Evolutionary conservation across 2,888 invertebrate species (phyloP).

Genomic region (Dascillus cervinus): DNA sequence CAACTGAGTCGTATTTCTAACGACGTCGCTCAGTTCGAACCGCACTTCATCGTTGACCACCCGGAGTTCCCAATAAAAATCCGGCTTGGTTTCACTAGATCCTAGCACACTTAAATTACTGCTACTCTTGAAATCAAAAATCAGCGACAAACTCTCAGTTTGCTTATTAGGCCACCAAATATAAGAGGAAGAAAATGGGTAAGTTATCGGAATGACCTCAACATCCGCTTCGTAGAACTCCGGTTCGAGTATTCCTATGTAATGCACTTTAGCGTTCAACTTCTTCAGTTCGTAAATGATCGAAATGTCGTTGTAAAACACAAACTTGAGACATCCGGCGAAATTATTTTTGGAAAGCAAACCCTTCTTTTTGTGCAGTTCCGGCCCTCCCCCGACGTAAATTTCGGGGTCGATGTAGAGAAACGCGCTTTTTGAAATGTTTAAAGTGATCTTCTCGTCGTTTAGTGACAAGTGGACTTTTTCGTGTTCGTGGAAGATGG

Average conservation of each 20-base stretch:
- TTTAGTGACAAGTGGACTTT: conserved; percentile 70
- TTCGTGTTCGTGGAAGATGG: conserved; percentile 72
- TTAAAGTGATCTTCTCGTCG: conserved; percentile 58
- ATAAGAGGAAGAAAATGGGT: conserved; percentile 84
- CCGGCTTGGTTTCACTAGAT: conserved; percentile 69
- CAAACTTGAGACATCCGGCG: conserved; percentile 81
- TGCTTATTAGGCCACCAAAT: conserved; percentile 82
- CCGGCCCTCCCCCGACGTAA: conserved; percentile 72
- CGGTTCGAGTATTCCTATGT: conserved; percentile 58
- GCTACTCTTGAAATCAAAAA: conserved; percentile 82
- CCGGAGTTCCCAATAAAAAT: conserved; percentile 84
- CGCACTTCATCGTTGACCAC: conserved; percentile 79
- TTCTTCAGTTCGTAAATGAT: conserved; percentile 82
- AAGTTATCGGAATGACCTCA: conserved; percentile 82
- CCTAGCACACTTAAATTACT: conserved; percentile 74
- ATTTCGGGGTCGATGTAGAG: conserved; percentile 91
- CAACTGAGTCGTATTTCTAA: conserved; percentile 68
- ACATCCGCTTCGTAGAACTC: conserved; percentile 80
- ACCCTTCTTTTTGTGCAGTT: conserved; percentile 74
- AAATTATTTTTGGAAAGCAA: conserved; percentile 45
- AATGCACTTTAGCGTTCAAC: conserved; percentile 63
- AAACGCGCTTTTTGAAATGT: conserved; percentile 64
- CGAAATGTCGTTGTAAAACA: conserved; percentile 88
- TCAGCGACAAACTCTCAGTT: conserved; percentile 64
- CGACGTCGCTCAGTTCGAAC: conserved; percentile 69